Evolutionary conservation across 2,113 vertebrate species (phyloP), one percentile per base, ranked within the genome.

Genomic region (Cisticola juncidis): DNA sequence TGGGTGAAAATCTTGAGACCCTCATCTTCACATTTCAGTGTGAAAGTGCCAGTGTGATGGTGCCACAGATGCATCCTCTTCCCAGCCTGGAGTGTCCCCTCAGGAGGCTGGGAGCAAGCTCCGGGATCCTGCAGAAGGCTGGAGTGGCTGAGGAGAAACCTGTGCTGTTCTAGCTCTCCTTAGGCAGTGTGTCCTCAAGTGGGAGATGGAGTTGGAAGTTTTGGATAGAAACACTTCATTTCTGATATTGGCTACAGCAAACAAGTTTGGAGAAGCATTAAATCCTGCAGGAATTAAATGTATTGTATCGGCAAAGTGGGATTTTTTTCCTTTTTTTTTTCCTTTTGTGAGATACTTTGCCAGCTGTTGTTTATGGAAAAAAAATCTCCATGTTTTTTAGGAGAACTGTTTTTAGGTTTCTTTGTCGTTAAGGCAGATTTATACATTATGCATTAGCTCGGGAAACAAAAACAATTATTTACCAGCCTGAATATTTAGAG

Each of bases 381-480:
- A 80, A 42, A 33, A 48, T 9, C 29, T 48, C 62, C 47, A 33
- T 94, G 68, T 84, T 95, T 93, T 91, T 90, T 61, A 11, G 88
- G 90, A 82, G 82, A 80, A 93, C 81, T 77, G 84, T 40, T 92
- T 95, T 93, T 88, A 93, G 66, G 35, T 82, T 96, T 96, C 78
- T 73, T 87, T 90, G 42, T 94, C 50, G 90, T 94, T 65, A 33
- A 58, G 54, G 25, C 90, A 88, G 92, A 69, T 81, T 86, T 96
- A 93, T 96, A 90, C 88, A 83, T 96, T 94, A 92, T 96, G 71
- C 76, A 81, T 95, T 94, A 96, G 85, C 28, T 64, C 2, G 11
- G 61, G 85, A 90, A 94, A 90, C 82, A 79, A 94, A 95, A 94
- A 90, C 92, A 95, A 76, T 90, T 69, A 69, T 96, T 92, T 92